Percentiles rank a stretch among this genome's conserved stretches.
These are phyloP conservation scores for Acanthaster planci DNA, from an alignment of 35 echinoderm and acorn worm genomes.

Conservation along the genomic window DNA sequence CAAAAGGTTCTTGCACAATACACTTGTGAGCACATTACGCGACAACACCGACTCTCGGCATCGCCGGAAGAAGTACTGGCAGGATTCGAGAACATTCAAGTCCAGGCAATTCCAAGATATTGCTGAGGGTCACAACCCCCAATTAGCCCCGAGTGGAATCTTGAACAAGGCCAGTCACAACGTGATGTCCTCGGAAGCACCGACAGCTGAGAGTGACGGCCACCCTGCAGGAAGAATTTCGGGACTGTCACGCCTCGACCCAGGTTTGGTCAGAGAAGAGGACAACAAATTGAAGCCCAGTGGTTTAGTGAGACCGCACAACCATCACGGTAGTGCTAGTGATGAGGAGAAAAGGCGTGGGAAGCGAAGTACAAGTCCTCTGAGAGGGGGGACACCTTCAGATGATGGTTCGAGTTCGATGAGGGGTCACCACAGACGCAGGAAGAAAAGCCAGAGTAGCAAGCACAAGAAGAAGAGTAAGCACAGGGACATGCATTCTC, in stretches of 20 bases:
- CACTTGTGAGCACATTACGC: not conserved
- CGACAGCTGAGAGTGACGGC: no score
- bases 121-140: no score
- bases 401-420: no score
- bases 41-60: not conserved
- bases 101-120: no score
- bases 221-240: no score
- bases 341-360: not conserved
- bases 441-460: not conserved
- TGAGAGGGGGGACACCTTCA: not conserved
- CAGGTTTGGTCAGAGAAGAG: no score
- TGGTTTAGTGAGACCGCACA: not conserved
- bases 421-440: not conserved
- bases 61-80: not conserved
- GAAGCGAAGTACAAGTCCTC: not conserved
- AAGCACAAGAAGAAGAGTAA: conserved; percentile 10
- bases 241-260: no score
- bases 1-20: conserved; percentile 13
- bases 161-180: no score
- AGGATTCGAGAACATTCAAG: not conserved
- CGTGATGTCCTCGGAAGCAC: no score
- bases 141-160: no score
- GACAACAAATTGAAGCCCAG: not conserved
- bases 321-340: not conserved
- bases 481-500: not conserved